These are phyloP conservation scores for Odontamblyopus rebecca DNA, from an alignment of 2,797 vertebrate species.

Conservation along the genomic window DNA sequence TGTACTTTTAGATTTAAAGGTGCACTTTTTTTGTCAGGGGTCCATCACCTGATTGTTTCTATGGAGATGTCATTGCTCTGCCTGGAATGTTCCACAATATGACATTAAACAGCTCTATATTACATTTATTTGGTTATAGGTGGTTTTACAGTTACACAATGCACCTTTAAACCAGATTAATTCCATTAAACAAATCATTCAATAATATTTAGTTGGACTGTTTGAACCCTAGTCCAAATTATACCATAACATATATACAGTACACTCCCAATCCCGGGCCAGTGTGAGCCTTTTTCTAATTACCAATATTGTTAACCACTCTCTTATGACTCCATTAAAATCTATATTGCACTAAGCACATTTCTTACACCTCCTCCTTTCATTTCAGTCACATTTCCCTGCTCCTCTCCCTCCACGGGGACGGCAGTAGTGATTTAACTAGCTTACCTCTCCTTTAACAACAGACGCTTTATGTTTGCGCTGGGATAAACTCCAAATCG, in stretches of 20 bases:
- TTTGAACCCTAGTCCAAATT: too few species aligned
- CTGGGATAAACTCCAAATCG: slow-evolving; percentile 21
- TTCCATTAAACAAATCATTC: too few species aligned
- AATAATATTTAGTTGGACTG: too few species aligned
- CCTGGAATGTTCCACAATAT: too few species aligned
- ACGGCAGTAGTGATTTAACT: background rate
- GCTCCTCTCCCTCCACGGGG: background rate
- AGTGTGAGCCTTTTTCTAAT: background rate
- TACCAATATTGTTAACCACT: background rate
- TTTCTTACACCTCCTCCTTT: background rate
- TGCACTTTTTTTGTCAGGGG: too few species aligned
- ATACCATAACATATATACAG: background rate
- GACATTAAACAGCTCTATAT: too few species aligned
- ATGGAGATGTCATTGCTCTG: too few species aligned
- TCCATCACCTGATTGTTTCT: too few species aligned
- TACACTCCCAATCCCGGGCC: background rate
- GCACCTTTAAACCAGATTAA: too few species aligned
- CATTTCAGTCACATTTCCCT: background rate
- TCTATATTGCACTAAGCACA: background rate
- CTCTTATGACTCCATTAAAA: background rate
- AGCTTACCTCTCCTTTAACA: slow-evolving; percentile 6
- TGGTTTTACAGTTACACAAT: too few species aligned
- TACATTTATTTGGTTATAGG: too few species aligned
- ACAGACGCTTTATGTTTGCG: slow-evolving; percentile 15
- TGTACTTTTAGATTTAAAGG: too few species aligned